Base-by-base conservation (phyloP, 1,140 invertebrate genomes). In the Cepaea nemoralis region DNA sequence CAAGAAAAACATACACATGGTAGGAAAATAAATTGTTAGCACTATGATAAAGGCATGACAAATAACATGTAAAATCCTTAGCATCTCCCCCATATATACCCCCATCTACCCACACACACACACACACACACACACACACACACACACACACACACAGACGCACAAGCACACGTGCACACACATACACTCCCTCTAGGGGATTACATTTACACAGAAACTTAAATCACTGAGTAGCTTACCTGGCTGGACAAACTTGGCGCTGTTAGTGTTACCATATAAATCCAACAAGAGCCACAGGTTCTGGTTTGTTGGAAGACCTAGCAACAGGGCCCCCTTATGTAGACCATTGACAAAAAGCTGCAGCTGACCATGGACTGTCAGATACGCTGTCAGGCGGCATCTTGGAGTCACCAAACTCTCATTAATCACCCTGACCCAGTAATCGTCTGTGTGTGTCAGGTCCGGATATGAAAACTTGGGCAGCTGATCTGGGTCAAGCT, bases 191-290 rank as follows among this genome's bases (percentile, higher is more conserved):
- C n/a, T n/a, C n/a, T n/a, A n/a, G n/a, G n/a, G n/a, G n/a, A n/a
- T n/a, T n/a, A n/a, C n/a, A n/a, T n/a, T n/a, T n/a, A n/a, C n/a
- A n/a, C n/a, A n/a, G n/a, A n/a, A n/a, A n/a, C n/a, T n/a, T n/a
- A n/a, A n/a, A n/a, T n/a, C n/a, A n/a, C n/a, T n/a, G n/a, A n/a
- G n/a, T n/a, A 27, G 88, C 86, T 88, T 84, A 92, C 91, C 89
- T 85, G 89, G 83, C 69, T 87, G 83, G 10, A 92, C 85, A 83
- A 92, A 86, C 80, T 86, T 90, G 31, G 87, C 87, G 42, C 85
- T 85, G 77, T 85, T 86, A 33, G 91, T 92, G 83, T 90, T 91
- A 48, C 91, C 91, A 86, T 92, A 92, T 40, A 92, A 81, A 85
- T 92, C 92, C 27, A 92, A 76, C 10, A 91, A 16, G 0, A 91